phyloP scores from a whole-genome alignment of 2,888 invertebrate genomes.

The Blastobasis adustella region DNA sequence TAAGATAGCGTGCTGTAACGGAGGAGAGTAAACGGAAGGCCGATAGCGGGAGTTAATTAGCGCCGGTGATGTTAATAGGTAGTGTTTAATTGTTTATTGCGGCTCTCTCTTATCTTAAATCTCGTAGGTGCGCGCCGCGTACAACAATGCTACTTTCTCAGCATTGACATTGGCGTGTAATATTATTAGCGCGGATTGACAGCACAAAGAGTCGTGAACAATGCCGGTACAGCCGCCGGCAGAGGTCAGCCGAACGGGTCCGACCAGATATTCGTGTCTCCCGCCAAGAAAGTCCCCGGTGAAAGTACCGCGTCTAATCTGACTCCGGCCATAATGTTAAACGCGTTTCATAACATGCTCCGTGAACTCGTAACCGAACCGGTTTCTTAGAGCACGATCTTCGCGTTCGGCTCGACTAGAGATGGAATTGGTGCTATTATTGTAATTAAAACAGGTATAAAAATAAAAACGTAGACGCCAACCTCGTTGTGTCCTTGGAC shows the following conservation, averaged over 20 bases:
- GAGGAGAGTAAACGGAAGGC: slow-evolving; percentile 5
- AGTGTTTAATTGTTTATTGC: no score
- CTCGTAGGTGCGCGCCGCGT: no score
- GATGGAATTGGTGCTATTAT: no score
- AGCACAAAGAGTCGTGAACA: slow-evolving; percentile 44
- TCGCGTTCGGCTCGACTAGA: no score
- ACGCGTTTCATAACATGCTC: slow-evolving; percentile 56
- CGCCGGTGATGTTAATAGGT: no score
- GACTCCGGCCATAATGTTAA: slow-evolving; percentile 57
- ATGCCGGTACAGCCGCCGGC: slow-evolving; percentile 30
- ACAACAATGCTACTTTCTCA: slow-evolving; percentile 23
- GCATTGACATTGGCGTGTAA: slow-evolving; percentile 37
- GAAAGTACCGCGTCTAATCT: slow-evolving; percentile 58
- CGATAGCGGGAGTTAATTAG: no score
- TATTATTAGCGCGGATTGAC: slow-evolving; percentile 33
- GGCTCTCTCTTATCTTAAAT: no score
- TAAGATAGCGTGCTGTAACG: slow-evolving; percentile 8
- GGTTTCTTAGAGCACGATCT: slow-evolving; percentile 30
- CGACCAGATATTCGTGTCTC: slow-evolving; percentile 34
- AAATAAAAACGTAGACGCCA: no score
- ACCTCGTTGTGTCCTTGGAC: no score
- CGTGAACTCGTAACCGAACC: slow-evolving; percentile 46
- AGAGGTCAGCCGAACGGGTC: slow-evolving; percentile 51
- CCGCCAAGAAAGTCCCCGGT: slow-evolving; percentile 59
- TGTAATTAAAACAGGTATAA: no score